These are phyloP conservation scores for Cervus canadensis DNA, from an alignment of 2,113 vertebrate species.

Conservation along the genomic window DNA sequence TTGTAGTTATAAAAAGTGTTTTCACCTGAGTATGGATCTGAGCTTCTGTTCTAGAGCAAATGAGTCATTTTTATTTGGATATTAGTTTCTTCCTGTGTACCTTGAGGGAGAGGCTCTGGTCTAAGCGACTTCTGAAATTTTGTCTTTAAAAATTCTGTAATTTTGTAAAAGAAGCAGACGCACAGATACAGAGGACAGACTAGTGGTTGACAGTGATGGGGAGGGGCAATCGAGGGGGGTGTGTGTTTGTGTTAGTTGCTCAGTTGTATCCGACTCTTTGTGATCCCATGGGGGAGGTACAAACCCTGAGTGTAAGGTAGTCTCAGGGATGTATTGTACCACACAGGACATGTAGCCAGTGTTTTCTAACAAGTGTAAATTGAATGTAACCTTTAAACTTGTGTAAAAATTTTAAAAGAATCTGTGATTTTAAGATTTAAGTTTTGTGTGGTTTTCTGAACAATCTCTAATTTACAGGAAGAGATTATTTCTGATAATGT, in stretches of 20 bases:
- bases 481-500: not conserved
- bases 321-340: not conserved
- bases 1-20: not conserved
- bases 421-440: not conserved
- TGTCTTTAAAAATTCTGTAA: not conserved
- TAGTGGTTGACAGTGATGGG: not conserved
- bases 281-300: not conserved
- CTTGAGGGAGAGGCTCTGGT: not conserved
- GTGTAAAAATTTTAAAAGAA: not conserved
- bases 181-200: not conserved
- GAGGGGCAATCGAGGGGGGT: not conserved
- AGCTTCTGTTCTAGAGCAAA: not conserved
- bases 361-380: not conserved
- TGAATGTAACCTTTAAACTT: not conserved
- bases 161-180: not conserved
- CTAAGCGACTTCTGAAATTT: not conserved
- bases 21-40: not conserved
- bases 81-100: not conserved
- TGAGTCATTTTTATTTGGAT: not conserved
- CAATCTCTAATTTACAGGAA: not conserved
- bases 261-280: no score
- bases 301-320: not conserved
- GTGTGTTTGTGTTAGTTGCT: no score
- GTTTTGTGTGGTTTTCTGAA: not conserved
- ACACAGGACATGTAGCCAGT: not conserved